Percentiles rank a stretch among this genome's conserved stretches.
Conservation (phyloP, 37 sponge, comb jelly and placozoan genomes). For the Eunapius fragilis region DNA sequence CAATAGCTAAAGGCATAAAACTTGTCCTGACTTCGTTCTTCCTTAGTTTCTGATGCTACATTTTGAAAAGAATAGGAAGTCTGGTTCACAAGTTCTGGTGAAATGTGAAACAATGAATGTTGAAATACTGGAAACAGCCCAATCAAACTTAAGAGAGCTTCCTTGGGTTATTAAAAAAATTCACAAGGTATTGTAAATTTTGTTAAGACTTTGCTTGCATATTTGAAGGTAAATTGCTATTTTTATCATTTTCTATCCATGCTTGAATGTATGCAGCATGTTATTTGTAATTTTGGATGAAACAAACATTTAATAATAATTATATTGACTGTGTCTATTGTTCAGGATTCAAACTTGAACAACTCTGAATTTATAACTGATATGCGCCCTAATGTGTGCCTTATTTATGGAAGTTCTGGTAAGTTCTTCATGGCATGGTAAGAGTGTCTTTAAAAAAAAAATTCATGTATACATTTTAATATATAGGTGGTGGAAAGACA, state of each 20-base stretch:
- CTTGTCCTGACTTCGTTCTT: too few relatives aligned
- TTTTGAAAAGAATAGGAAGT: too few relatives aligned
- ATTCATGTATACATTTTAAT: too few relatives aligned
- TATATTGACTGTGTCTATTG: too few relatives aligned
- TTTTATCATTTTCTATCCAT: not conserved
- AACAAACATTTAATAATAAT: too few relatives aligned
- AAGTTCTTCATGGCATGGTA: not conserved
- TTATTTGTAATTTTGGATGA: too few relatives aligned
- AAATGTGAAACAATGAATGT: not conserved
- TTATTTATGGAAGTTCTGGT: not conserved
- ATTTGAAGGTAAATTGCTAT: too few relatives aligned
- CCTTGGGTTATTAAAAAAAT: not conserved
- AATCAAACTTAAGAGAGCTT: not conserved
- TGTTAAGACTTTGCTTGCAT: too few relatives aligned
- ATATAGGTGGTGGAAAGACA: slow-evolving; percentile 50
- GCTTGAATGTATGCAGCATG: not conserved
- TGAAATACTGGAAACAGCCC: not conserved
- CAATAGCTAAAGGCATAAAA: too few relatives aligned
- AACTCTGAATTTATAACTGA: not conserved
- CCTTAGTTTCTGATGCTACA: too few relatives aligned
- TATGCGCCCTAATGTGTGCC: not conserved
- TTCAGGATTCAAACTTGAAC: not conserved
- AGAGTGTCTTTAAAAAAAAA: not conserved
- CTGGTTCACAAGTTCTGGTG: too few relatives aligned
- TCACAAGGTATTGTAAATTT: not conserved